Evolutionary conservation across 2,113 vertebrate genomes (phyloP).

Genomic region (Condylura cristata): DNA sequence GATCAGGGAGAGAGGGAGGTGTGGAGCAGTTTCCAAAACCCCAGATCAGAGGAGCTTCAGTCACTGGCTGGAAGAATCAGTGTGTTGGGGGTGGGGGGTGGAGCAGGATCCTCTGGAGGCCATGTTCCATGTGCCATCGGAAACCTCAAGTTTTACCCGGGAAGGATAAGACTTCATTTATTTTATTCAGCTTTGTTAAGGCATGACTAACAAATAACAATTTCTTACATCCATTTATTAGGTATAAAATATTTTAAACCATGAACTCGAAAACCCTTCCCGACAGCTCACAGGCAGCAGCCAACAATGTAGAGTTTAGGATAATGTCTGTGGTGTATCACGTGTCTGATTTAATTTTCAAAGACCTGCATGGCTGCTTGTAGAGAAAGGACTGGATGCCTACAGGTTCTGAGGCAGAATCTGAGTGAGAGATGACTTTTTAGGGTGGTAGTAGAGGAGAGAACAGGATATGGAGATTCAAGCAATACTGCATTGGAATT

Average conservation of each 20-base stretch:
- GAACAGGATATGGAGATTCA: not conserved
- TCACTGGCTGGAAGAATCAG: not conserved
- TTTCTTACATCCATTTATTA: not conserved
- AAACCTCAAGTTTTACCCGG: not conserved
- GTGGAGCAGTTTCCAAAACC: not conserved
- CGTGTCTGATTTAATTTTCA: not conserved
- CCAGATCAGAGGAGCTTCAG: not conserved
- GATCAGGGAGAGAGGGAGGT: accelerated
- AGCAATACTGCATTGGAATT: accelerated
- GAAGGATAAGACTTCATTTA: not conserved
- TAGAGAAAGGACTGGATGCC: not conserved
- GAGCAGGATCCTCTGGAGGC: not conserved
- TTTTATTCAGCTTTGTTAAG: not conserved
- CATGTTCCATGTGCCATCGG: not conserved
- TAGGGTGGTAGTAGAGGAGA: not conserved
- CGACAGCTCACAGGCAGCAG: not conserved
- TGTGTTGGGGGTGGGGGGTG: not conserved
- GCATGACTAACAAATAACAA: not conserved
- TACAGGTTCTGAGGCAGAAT: not conserved
- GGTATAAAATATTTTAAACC: not conserved
- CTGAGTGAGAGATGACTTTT: not conserved
- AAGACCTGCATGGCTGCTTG: not conserved
- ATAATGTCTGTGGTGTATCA: not conserved
- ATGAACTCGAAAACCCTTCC: not conserved
- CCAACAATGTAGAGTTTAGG: not conserved